Evolutionary conservation across 1,140 invertebrate genomes (phyloP), one percentile per base, ranked within the genome.

Genomic region (Lucilia cuprina): DNA sequence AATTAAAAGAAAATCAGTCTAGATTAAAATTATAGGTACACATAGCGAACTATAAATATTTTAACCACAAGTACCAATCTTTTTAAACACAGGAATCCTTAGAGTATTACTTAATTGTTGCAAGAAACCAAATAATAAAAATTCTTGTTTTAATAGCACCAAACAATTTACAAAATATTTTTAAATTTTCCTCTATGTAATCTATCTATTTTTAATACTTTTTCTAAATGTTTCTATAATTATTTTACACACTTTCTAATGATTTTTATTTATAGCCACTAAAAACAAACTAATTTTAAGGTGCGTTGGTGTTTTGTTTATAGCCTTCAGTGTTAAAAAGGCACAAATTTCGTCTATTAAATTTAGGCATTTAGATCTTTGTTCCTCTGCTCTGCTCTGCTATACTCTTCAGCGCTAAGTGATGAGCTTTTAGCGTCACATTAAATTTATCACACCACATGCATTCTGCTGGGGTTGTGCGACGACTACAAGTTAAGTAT

Each of bases 241-340:
- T 60, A 60, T 60, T 17, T 60, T 2, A 60, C 55, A 60, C 55
- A 60, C 55, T 60, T n/a, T 60, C 14, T 60, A 60, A 60, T 60
- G 55, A 60, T n/a, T 60, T n/a, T 60, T 60, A 60, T 60, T 60
- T 60, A 60, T 60, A 60, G 55, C 55, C 55, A 60, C 55, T 60
- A 60, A 60, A n/a, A 17, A 60, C 55, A 60, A 60, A 60, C 55
- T 60, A 60, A 17, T n/a, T n/a, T n/a, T 60, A 60, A 60, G 55
- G 55, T 60, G 55, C 55, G 55, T 60, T 60, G 55, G 55, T n/a
- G 55, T 60, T 41, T 41, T 41, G 41, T 41, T 60, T 60, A 60
- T 60, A 60, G 55, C 55, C 14, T 60, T 60, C 55, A 60, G 55
- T 60, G 55, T 60, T 60, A 60, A 60, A 41, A n/a, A 60, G 55